Base-by-base conservation (phyloP, 1,140 invertebrate species). In the Parapsyche elsis region DNA sequence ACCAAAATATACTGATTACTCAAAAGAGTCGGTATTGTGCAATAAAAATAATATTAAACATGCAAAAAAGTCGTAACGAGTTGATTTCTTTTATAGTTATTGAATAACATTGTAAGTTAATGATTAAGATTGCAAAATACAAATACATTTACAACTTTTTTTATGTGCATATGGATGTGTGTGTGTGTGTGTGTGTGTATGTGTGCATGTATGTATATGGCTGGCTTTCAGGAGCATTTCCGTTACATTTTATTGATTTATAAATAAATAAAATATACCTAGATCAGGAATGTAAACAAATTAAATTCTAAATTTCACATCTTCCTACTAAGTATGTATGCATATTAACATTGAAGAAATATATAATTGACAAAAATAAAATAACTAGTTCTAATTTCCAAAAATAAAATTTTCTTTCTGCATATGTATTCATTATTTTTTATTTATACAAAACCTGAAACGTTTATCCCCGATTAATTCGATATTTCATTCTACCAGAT, bases 271-370 rank as follows among this genome's bases (percentile, higher is more conserved):
- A 4, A 4, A 38, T 38, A 38, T 38, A 38, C 7, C 1, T 38
- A 38, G 30, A 38, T 38, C 30, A 38, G 30, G n/a, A 61, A 21
- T 61, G 57, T 61, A 61, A 61, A 61, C 57, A 61, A 61, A 61
- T 61, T 61, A 21, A 61, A 61, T 61, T 61, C 57, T 61, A 61
- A 61, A 61, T 61, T 61, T 61, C 57, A 61, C 57, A 61, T 61
- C 57, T 61, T 61, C 57, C 57, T 38, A 38, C 30, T 61, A 61
- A 61, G 57, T 61, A 61, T 61, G 57, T 61, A 61, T 61, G 57
- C 57, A 61, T 61, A 38, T 61, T 61, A 61, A 61, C 57, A 61
- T 61, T 61, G 16, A 61, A 19, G 57, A 61, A 61, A 61, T 61
- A 61, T 61, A 61, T 61, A 61, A 61, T 61, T 61, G 57, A 61